Evolutionary conservation across 2,797 vertebrate species (phyloP).

Genomic region (Agapornis canus): DNA sequence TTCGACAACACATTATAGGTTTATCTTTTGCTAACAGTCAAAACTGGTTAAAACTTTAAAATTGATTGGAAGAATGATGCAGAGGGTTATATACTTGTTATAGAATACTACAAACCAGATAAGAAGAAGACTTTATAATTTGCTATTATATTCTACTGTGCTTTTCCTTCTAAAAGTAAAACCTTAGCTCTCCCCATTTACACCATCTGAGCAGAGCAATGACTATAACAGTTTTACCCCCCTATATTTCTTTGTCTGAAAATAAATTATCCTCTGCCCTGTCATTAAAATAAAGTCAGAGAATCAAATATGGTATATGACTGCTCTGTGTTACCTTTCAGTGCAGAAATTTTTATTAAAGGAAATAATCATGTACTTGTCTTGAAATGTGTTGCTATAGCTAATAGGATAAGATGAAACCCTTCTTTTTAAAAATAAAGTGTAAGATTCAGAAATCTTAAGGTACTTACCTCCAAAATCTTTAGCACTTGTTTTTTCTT

Average conservation of each 20-base stretch:
- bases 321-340: not conserved
- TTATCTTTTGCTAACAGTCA: constrained; percentile 1
- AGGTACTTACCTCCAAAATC: not conserved
- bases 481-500: not conserved
- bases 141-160: not conserved
- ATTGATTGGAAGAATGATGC: not conserved
- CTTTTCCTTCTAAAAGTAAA: not conserved
- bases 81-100: not conserved
- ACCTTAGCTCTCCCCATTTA: not conserved
- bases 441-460: not conserved
- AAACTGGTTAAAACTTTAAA: not conserved
- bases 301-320: not conserved
- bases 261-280: not conserved
- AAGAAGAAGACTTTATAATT: not conserved
- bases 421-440: not conserved
- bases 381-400: not conserved
- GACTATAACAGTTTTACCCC: not conserved
- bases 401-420: not conserved
- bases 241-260: not conserved
- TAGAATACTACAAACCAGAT: not conserved
- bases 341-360: not conserved
- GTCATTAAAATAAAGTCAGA: not conserved
- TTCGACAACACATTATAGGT: not conserved
- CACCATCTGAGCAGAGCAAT: not conserved
- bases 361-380: not conserved